These are phyloP conservation scores for Ostrea denselamellosa DNA, from an alignment of 1,140 invertebrate genomes.

Conservation along the genomic window DNA sequence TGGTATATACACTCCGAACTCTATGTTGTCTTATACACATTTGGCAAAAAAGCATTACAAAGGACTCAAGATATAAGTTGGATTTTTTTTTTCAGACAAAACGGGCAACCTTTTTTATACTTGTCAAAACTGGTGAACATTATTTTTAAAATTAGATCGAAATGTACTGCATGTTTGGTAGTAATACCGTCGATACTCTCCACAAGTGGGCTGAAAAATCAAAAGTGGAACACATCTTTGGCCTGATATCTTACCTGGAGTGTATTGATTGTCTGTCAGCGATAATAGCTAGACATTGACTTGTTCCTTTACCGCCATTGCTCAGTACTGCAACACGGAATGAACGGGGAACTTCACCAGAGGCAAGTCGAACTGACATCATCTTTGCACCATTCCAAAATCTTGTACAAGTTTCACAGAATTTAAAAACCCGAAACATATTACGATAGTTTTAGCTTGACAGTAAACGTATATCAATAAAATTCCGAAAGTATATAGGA, in stretches of 20 bases:
- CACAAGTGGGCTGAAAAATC: no score
- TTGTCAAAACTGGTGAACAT: no score
- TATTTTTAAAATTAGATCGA: no score
- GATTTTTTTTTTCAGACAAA: no score
- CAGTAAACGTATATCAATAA: not conserved
- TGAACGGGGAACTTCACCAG: not conserved
- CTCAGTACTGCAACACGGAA: not conserved
- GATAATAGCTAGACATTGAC: not conserved
- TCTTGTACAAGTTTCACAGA: not conserved
- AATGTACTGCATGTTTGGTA: no score
- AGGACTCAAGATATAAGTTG: no score
- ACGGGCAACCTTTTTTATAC: no score
- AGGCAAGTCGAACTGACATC: constrained; percentile 3
- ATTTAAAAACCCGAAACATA: not conserved
- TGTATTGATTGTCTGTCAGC: not conserved
- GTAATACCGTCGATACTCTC: no score
- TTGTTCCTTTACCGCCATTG: not conserved
- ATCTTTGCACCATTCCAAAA: not conserved
- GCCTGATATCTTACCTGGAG: not conserved
- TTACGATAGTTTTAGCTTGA: not conserved
- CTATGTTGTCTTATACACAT: no score
- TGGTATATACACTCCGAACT: no score
- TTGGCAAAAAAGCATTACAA: no score
- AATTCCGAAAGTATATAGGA: not conserved
- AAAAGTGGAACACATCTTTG: no score